These are phyloP conservation scores for Toxotes chatareus DNA, from an alignment of 2,113 vertebrate genomes.

Conservation along the genomic window DNA sequence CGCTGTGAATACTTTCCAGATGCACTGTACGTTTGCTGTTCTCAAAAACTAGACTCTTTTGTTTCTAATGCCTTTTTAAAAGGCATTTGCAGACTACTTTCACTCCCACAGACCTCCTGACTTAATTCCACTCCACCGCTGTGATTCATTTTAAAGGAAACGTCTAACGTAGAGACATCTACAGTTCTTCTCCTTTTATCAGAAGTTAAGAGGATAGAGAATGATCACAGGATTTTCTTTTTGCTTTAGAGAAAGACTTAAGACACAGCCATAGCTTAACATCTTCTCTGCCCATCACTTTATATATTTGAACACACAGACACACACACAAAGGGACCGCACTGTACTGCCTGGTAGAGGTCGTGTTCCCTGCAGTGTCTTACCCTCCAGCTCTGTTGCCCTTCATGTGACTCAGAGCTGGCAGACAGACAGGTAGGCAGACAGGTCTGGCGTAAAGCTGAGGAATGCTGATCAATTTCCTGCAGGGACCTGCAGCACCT, in stretches of 20 bases:
- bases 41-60: background rate
- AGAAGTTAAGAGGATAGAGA: background rate
- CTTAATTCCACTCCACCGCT: background rate
- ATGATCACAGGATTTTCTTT: background rate
- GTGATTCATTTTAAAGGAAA: constrained; percentile 19
- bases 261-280: constrained; percentile 17
- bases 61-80: background rate
- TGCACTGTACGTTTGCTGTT: background rate
- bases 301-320: constrained; percentile 5
- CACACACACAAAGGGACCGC: constrained; percentile 5
- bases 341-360: constrained; percentile 13
- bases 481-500: constrained; percentile 49
- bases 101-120: background rate
- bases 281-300: background rate
- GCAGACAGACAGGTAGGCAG: constrained; percentile 56
- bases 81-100: background rate
- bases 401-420: constrained; percentile 54
- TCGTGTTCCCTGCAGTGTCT: constrained; percentile 53
- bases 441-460: constrained; percentile 51
- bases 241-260: background rate
- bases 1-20: background rate
- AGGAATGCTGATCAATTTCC: constrained; percentile 63
- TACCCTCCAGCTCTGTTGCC: constrained; percentile 51
- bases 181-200: background rate
- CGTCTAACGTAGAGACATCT: background rate